Base-by-base conservation (phyloP, 1,140 invertebrate genomes). In the Papilio aristodemus region DNA sequence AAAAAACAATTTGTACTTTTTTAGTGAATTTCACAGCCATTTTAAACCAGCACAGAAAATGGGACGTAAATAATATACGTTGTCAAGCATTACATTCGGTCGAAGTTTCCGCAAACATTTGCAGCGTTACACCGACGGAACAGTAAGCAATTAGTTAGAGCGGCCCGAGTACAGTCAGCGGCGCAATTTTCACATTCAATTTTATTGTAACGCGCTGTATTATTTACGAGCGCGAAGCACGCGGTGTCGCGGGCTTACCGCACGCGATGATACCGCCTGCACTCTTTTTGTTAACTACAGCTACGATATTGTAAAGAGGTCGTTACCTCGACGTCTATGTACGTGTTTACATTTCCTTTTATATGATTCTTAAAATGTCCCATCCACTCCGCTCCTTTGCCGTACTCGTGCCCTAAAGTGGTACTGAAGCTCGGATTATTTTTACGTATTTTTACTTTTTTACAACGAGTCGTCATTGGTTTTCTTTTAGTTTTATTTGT, bases 161-260 rank as follows among this genome's bases (percentile, higher is more conserved):
- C 46, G 46, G 46, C 46, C 46, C 46, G 46, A 54, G 46, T 54
- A 54, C 46, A 54, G 46, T 54, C 46, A 22, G 46, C 46, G 19
- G 46, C 19, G 46, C 46, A 54, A 54, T 54, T 54, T 54, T 25
- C 46, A 54, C 46, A 54, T 54, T 54, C 46, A 54, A 54, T 54
- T 54, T 54, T 54, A 54, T 54, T 54, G 46, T 54, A 54, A 54
- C 46, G 22, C 46, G 46, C 46, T 54, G 46, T 54, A 54, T 54
- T 54, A 54, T 54, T 54, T 54, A 54, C 19, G 46, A 54, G 19
- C 46, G 46, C 46, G 46, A 17, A 19, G 46, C 46, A 54, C 46
- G 46, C 46, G 46, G 46, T 54, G 46, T 54, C 46, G 46, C 46
- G 9, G 46, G 17, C 46, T 22, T 54, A 22, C 22, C 17, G 19